These are phyloP conservation scores for Acrossocheilus fasciatus DNA, from an alignment of 2,797 vertebrate species.

Conservation along the genomic window DNA sequence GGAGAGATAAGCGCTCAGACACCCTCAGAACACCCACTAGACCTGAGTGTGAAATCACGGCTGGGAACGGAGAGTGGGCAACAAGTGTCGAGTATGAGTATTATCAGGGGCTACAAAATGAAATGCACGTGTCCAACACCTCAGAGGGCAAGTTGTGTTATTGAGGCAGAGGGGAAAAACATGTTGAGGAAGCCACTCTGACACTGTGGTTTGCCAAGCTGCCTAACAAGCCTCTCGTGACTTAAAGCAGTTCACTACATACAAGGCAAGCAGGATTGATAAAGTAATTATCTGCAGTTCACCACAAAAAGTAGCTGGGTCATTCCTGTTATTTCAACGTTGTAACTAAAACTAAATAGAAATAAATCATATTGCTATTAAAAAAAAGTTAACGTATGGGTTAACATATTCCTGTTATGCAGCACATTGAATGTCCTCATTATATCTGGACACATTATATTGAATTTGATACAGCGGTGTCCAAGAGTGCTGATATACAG, in stretches of 20 bases:
- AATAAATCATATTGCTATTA: not conserved
- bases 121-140: constrained; percentile 11
- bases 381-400: not conserved
- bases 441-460: not conserved
- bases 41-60: not conserved
- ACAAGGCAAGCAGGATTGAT: not conserved
- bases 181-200: not conserved
- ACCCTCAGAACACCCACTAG: constrained; percentile 13
- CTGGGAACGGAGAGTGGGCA: not conserved
- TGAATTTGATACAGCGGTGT: not conserved
- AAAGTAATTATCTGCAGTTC: not conserved
- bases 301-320: not conserved
- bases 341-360: not conserved
- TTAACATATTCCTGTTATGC: not conserved
- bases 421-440: not conserved
- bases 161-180: not conserved
- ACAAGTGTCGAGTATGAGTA: not conserved
- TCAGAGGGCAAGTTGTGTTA: not conserved
- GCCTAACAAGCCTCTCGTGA: not conserved
- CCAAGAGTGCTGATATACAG: not conserved
- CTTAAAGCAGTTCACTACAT: not conserved
- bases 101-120: not conserved
- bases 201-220: constrained; percentile 4
- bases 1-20: constrained; percentile 24
- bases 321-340: not conserved